Conservation (phyloP, 2,888 invertebrate species). For the Sicus ferrugineus region DNA sequence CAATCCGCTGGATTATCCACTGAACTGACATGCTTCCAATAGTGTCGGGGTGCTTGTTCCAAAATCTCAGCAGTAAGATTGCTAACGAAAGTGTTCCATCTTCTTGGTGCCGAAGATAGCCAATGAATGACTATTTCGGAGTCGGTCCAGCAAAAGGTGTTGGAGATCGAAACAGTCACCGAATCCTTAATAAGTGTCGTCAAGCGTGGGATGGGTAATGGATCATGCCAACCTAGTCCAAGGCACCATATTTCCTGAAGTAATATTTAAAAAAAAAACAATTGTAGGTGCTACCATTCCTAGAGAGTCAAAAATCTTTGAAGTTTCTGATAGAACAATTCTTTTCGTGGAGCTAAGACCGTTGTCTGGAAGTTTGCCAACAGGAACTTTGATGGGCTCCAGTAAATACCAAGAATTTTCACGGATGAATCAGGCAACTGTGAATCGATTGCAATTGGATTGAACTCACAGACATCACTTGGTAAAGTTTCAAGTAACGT, state of each 20-base stretch:
- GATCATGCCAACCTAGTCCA: conserved; percentile 30
- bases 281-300: conserved; percentile 22
- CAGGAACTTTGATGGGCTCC: conserved; percentile 20
- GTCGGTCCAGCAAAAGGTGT: conserved; percentile 43
- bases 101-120: conserved; percentile 41
- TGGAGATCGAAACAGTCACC: conserved; percentile 19
- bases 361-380: not conserved
- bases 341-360: not conserved
- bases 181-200: conserved; percentile 29
- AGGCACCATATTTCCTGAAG: conserved; percentile 33
- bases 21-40: conserved; percentile 39
- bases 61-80: conserved; percentile 40
- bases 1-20: conserved; percentile 42
- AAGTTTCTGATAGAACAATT: conserved; percentile 18
- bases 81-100: conserved; percentile 39
- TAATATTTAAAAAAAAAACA: conserved; percentile 26
- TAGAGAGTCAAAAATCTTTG: conserved; percentile 30
- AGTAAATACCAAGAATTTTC: conserved; percentile 25
- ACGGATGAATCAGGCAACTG: conserved; percentile 9
- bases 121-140: conserved; percentile 50
- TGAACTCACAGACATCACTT: no score
- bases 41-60: conserved; percentile 30
- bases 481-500: conserved; percentile 6
- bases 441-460: no score
- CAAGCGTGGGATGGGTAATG: conserved; percentile 13